phyloP scores from a whole-genome alignment of 1,140 invertebrate genomes.

The Coelopa frigida region DNA sequence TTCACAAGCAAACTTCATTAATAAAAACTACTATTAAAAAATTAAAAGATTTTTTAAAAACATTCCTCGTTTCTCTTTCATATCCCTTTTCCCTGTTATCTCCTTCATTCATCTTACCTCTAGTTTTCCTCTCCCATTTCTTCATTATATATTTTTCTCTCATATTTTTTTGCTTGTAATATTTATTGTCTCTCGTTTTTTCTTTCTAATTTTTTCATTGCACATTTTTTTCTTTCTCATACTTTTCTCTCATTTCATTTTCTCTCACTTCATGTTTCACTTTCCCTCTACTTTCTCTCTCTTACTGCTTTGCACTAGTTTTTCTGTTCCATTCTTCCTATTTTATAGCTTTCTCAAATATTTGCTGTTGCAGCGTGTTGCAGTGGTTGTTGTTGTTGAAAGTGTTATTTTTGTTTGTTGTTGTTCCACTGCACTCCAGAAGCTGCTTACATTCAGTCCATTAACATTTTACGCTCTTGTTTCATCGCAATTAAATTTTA shows the following conservation, averaged over 20 bases:
- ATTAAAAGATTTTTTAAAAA: no score
- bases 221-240: no score
- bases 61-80: no score
- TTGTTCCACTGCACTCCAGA: background rate
- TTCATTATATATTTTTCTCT: no score
- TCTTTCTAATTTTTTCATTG: no score
- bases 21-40: no score
- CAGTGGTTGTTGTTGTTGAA: constrained; percentile 24
- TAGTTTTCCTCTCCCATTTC: no score
- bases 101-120: no score
- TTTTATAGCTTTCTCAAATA: constrained; percentile 21
- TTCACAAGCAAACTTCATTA: no score
- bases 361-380: constrained; percentile 16
- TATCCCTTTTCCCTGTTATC: no score
- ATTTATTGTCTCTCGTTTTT: no score
- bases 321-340: constrained; percentile 37
- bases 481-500: constrained; percentile 46
- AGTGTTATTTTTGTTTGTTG: background rate
- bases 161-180: no score
- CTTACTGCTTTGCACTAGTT: background rate
- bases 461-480: constrained; percentile 45
- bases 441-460: constrained; percentile 44
- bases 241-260: background rate
- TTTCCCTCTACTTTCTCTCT: background rate
- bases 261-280: background rate